Conservation (phyloP, 2,888 invertebrate genomes). For the Itoplectis maculator region DNA sequence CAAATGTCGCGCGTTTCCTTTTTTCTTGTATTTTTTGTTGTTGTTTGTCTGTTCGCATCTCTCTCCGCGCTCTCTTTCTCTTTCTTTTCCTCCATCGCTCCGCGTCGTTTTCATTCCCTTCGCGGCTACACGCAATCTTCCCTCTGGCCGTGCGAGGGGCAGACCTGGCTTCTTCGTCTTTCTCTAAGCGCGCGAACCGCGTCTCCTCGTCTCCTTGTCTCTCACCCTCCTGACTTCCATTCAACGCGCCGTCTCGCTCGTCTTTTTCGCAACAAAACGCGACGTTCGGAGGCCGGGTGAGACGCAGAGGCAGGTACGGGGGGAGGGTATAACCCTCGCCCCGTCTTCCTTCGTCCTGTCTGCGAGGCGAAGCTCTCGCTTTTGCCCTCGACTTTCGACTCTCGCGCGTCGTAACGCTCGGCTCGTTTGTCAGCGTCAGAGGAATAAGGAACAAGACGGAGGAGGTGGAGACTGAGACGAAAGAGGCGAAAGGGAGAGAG, state of each 20-base stretch:
- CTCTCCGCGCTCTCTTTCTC: neutral
- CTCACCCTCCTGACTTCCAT: conserved; percentile 65
- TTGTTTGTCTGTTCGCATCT: neutral
- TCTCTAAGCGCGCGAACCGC: conserved; percentile 5
- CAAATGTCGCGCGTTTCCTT: conserved; percentile 25
- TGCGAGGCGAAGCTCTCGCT: too few species aligned
- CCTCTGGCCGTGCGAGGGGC: conserved; percentile 1
- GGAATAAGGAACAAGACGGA: conserved; percentile 43
- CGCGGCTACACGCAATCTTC: conserved; percentile 23
- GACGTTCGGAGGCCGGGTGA: conserved; percentile 45
- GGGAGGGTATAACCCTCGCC: neutral
- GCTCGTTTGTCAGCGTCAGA: conserved; percentile 67
- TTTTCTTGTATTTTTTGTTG: too few species aligned
- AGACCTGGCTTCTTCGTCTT: conserved; percentile 14
- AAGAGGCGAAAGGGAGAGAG: conserved; percentile 36
- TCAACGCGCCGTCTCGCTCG: conserved; percentile 53
- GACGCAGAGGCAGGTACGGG: neutral
- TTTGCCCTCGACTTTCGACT: conserved; percentile 52
- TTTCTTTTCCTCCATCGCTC: conserved; percentile 19
- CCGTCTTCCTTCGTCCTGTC: conserved; percentile 31
- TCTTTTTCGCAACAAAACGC: conserved; percentile 60
- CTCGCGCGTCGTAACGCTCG: conserved; percentile 39
- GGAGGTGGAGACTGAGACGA: conserved; percentile 37
- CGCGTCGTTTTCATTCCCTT: conserved; percentile 35
- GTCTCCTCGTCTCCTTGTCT: conserved; percentile 43